Evolutionary conservation across 2,797 vertebrate species (phyloP).

Genomic region (Anas flavirostris): DNA sequence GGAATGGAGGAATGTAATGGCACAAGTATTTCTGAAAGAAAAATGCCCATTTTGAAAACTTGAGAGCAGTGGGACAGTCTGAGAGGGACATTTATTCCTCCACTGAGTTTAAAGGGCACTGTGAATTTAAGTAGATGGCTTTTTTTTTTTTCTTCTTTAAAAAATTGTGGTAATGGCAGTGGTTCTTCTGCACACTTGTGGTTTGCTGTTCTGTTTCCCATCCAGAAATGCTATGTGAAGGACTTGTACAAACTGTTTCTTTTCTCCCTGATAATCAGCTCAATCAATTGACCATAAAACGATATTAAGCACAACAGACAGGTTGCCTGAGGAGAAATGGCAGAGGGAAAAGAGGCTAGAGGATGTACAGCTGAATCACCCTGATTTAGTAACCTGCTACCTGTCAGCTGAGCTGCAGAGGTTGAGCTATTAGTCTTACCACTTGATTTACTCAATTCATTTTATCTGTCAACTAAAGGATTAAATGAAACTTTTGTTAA

Average conservation of each 20-base stretch:
- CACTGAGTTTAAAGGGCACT: background rate
- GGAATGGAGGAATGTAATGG: background rate
- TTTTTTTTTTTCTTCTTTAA: background rate
- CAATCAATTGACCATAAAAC: background rate
- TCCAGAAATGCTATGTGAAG: background rate
- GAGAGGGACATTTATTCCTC: background rate
- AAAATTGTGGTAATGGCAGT: background rate
- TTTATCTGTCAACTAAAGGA: background rate
- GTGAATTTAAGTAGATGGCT: background rate
- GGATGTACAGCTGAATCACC: background rate
- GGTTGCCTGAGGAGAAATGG: conserved; percentile 7
- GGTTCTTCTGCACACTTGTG: background rate
- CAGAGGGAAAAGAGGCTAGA: background rate
- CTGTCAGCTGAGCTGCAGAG: background rate
- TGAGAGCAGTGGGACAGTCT: background rate
- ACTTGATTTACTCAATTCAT: background rate
- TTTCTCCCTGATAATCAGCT: conserved; percentile 17
- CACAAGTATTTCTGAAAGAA: background rate
- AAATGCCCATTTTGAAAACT: background rate
- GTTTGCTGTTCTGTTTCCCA: background rate
- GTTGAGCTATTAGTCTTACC: background rate
- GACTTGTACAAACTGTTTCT: background rate
- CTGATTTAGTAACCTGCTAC: background rate
- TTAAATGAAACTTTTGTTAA: background rate
- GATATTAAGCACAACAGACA: background rate